phyloP scores from a whole-genome alignment of 1,140 invertebrate species.

The Drosophila kepulauana region DNA sequence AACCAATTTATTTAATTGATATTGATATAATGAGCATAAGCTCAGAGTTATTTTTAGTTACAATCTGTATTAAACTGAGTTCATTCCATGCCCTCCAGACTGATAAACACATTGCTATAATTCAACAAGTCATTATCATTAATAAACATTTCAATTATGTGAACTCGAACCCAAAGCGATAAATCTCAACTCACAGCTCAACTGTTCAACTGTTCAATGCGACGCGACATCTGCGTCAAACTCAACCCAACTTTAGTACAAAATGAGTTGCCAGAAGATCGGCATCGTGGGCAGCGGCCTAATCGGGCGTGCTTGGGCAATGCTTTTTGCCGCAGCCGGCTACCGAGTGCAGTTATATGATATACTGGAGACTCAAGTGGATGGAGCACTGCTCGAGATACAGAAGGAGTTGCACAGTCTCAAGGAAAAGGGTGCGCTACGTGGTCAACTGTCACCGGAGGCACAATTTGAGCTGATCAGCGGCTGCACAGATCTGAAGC shows the following conservation, averaged over 20 bases:
- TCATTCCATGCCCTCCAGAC: not conserved
- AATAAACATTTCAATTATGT: constrained; percentile 58
- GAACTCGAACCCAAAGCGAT: constrained; percentile 69
- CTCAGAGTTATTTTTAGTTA: too few species aligned
- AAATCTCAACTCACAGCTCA: constrained; percentile 45
- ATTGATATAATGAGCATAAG: too few species aligned
- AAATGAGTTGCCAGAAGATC: constrained; percentile 87
- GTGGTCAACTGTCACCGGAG: constrained; percentile 89
- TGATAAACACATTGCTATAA: constrained; percentile 31
- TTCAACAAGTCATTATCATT: constrained; percentile 67
- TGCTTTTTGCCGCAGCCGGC: constrained; percentile 96
- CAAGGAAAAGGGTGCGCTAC: constrained; percentile 89
- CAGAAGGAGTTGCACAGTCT: constrained; percentile 90
- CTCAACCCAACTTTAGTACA: constrained; percentile 32
- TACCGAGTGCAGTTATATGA: constrained; percentile 95
- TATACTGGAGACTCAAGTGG: constrained; percentile 90
- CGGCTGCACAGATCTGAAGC: constrained; percentile 89
- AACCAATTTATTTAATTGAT: too few species aligned
- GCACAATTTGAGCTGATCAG: constrained; percentile 92
- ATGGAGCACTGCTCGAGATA: constrained; percentile 90
- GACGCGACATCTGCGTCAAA: not conserved
- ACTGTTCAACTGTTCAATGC: constrained; percentile 4
- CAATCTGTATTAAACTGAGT: not conserved
- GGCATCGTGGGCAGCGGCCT: constrained; percentile 92
- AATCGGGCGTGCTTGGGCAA: constrained; percentile 97